Evolutionary conservation across 2,888 invertebrate genomes (phyloP).

Genomic region (Tholera decimalis): DNA sequence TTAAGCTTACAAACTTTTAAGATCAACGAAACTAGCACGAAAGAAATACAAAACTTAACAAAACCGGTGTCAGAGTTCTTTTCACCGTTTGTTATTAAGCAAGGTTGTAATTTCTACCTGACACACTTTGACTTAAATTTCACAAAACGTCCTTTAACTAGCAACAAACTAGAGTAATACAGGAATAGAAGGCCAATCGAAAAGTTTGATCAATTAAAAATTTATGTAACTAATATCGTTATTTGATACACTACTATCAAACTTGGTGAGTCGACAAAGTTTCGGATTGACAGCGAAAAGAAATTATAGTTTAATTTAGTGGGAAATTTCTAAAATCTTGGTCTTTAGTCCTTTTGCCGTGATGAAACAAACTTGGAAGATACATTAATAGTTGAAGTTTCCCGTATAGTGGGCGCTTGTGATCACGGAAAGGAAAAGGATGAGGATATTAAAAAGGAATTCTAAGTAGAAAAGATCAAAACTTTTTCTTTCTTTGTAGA

Average conservation of each 20-base stretch:
- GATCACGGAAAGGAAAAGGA: background rate
- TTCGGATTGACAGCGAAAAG: background rate
- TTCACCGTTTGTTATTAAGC: background rate
- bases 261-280: slow-evolving; percentile 14
- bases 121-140: slow-evolving; percentile 26
- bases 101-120: background rate
- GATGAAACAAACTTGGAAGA: slow-evolving; percentile 3
- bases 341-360: slow-evolving; percentile 13
- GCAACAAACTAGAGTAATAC: slow-evolving; percentile 6
- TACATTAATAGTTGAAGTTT: background rate
- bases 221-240: background rate
- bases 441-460: background rate
- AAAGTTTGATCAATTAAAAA: slow-evolving; percentile 19
- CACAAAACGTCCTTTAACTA: slow-evolving; percentile 9
- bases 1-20: background rate
- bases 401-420: background rate
- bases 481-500: background rate
- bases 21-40: slow-evolving; percentile 6
- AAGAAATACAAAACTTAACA: slow-evolving; percentile 1
- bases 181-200: background rate
- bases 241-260: slow-evolving; percentile 3
- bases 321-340: slow-evolving; percentile 7
- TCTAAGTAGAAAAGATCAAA: background rate
- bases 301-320: slow-evolving; percentile 27
- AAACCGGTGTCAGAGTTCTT: background rate